These are phyloP conservation scores for Acanthurus leucopareius DNA, from an alignment of 2,797 vertebrate species.

Conservation along the genomic window DNA sequence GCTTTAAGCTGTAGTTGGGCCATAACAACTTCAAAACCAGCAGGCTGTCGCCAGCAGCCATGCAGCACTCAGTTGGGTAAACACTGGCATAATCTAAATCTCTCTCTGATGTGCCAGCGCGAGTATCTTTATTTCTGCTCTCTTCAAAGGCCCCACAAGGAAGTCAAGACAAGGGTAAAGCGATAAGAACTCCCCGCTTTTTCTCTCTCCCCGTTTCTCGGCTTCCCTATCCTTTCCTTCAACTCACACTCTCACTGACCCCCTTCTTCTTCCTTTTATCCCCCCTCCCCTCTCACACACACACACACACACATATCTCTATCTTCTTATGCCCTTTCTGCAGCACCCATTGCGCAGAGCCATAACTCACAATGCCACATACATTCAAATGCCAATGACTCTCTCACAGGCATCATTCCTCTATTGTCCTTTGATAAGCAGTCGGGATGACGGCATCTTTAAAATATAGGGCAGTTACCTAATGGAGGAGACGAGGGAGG, in stretches of 20 bases:
- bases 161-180: slow-evolving; percentile 83
- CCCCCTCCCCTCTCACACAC: slow-evolving; percentile 1
- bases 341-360: slow-evolving; percentile 59
- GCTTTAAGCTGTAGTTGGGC: slow-evolving; percentile 76
- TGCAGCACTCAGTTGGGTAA: slow-evolving; percentile 77
- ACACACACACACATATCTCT: slow-evolving; percentile 31
- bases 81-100: slow-evolving; percentile 81
- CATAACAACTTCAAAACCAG: slow-evolving; percentile 77
- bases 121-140: slow-evolving; percentile 70
- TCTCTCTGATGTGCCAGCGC: slow-evolving; percentile 75
- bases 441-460: slow-evolving; percentile 71
- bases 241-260: slow-evolving; percentile 70
- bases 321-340: slow-evolving; percentile 75
- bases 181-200: slow-evolving; percentile 69
- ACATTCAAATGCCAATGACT: slow-evolving; percentile 82
- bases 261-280: slow-evolving; percentile 55
- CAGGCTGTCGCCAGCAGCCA: slow-evolving; percentile 75
- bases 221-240: slow-evolving; percentile 71
- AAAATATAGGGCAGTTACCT: slow-evolving; percentile 80
- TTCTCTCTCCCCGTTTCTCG: slow-evolving; percentile 30
- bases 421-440: slow-evolving; percentile 82
- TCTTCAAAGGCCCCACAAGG: slow-evolving; percentile 76
- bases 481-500: slow-evolving; percentile 70
- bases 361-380: slow-evolving; percentile 76
- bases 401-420: slow-evolving; percentile 76